Evolutionary conservation across 2,113 vertebrate species (phyloP), one percentile per base, ranked within the genome.

Genomic region (Sigmodon hispidus): DNA sequence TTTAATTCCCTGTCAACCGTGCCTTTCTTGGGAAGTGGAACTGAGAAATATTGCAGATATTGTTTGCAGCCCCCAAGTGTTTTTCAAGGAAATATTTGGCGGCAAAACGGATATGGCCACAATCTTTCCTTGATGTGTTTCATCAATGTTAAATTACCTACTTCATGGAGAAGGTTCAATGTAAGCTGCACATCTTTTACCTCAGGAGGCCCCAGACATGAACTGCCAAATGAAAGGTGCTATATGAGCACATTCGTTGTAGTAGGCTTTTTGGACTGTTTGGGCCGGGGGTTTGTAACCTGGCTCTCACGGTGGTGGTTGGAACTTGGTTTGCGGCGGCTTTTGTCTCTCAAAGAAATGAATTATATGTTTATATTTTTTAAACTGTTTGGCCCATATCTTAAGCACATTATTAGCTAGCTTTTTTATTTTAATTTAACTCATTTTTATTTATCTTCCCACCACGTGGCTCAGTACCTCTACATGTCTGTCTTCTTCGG

Each of bases 131-230:
- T 89, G 65, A 90, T 94, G 97, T 98, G 97, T 97, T 97, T 98
- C 90, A 93, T 96, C 91, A 94, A 92, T 98, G 98, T 96, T 98
- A 97, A 98, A 98, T 98, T 95, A 98, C 96, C 96, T 96, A 95
- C 93, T 90, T 65, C 95, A 98, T 98, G 98, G 97, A 98, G 95
- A 97, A 98, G 96, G 96, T 89, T 96, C 97, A 92, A 96, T 29
- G 17, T 89, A 94, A 98, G 95, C 50, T 96, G 96, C 97, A 98
- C 97, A 98, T 98, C 97, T 98, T 95, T 98, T 95, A 98, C 94
- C 96, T 95, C n/a, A n/a, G 94, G 97, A 96, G 94, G 80, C 86
- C 29, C 76, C 57, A 96, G 94, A 94, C 83, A 96, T 96, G 91
- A 88, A 95, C 92, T 91, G 93, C 93, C 90, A 95, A 97, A 90